phyloP scores from a whole-genome alignment of 2,888 invertebrate species.

The Lithophane semibrunnea region DNA sequence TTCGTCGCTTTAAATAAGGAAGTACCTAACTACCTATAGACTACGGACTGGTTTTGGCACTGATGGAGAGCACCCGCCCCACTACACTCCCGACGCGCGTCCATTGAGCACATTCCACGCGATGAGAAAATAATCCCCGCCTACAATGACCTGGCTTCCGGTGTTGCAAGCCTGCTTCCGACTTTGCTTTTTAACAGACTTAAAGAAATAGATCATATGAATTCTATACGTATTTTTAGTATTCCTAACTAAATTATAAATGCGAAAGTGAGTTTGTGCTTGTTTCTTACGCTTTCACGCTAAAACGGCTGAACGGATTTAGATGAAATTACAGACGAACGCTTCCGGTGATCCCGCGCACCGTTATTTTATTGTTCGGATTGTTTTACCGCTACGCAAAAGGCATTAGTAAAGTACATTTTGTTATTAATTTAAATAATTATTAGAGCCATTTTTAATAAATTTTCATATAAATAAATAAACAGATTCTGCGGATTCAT shows the following conservation, averaged over 20 bases:
- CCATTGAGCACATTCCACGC: slow-evolving; percentile 13
- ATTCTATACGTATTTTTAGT: background rate
- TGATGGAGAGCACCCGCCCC: slow-evolving; percentile 2
- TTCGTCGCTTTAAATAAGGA: background rate
- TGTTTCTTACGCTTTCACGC: no score
- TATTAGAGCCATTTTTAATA: no score
- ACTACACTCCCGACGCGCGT: background rate
- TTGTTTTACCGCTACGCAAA: background rate
- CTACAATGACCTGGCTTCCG: background rate
- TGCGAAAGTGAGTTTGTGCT: no score
- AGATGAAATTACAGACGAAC: no score
- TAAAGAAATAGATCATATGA: no score
- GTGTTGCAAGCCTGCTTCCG: slow-evolving; percentile 1
- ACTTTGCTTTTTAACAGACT: background rate
- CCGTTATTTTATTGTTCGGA: background rate
- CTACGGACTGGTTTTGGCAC: slow-evolving; percentile 27
- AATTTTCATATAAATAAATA: no score
- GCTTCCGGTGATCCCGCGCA: no score
- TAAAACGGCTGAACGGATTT: no score
- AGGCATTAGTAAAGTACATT: background rate
- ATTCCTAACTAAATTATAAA: background rate
- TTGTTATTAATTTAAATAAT: no score
- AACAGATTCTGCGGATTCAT: background rate
- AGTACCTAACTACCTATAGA: background rate
- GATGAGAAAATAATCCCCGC: slow-evolving; percentile 7